These are phyloP conservation scores for Nycticryphes semicollaris DNA, from an alignment of 2,113 vertebrate genomes.

Conservation along the genomic window DNA sequence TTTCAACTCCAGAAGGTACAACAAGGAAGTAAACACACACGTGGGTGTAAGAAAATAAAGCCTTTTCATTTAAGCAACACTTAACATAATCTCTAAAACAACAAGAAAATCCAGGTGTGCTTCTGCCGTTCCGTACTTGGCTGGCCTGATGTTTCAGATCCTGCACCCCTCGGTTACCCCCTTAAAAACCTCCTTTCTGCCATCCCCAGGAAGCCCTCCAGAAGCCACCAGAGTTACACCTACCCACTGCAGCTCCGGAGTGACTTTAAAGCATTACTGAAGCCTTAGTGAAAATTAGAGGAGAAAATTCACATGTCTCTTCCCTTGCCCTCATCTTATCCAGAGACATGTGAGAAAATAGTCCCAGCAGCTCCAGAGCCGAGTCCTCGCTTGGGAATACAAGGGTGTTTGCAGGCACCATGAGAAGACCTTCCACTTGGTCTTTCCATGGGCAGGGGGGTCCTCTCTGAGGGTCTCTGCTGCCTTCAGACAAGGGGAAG, in stretches of 20 bases:
- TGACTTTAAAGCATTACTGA: background rate
- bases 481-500: background rate
- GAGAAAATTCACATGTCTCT: rapidly evolving
- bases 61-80: background rate
- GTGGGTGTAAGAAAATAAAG: constrained; percentile 60
- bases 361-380: background rate
- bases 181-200: background rate
- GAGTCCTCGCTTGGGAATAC: too few species aligned
- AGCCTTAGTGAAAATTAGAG: background rate
- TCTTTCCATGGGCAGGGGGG: background rate
- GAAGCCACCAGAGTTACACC: too few species aligned
- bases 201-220: background rate
- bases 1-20: constrained; percentile 30
- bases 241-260: background rate
- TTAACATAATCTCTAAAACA: background rate
- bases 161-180: rapidly evolving
- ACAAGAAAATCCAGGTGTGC: background rate
- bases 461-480: background rate
- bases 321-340: background rate
- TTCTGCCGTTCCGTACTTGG: rapidly evolving
- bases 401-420: background rate
- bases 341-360: rapidly evolving
- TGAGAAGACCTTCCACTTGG: background rate
- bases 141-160: rapidly evolving
- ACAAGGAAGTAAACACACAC: constrained; percentile 26